phyloP scores from a whole-genome alignment of 1,140 invertebrate species.

The Zaprionus taronus region DNA sequence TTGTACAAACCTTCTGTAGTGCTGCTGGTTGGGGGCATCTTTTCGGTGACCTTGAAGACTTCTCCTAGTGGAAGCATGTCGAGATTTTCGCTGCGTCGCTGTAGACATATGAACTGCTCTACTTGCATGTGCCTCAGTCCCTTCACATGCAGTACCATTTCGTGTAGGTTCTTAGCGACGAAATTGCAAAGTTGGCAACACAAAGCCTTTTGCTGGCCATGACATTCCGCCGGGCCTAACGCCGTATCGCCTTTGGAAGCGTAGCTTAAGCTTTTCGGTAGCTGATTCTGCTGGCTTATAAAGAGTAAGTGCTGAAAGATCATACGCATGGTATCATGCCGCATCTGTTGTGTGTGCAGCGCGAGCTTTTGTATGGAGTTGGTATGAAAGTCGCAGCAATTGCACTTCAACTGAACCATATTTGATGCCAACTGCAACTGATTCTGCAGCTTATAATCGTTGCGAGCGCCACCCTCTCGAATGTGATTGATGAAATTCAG shows the following conservation, averaged over 20 bases:
- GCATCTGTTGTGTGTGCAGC: conserved; percentile 93
- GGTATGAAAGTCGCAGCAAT: conserved; percentile 98
- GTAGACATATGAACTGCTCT: conserved; percentile 96
- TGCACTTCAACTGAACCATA: conserved; percentile 96
- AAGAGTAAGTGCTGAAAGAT: conserved; percentile 94
- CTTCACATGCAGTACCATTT: conserved; percentile 95
- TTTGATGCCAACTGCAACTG: conserved; percentile 68
- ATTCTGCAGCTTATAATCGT: conserved; percentile 98
- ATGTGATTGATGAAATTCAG: conserved; percentile 99
- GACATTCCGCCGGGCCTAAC: conserved; percentile 22
- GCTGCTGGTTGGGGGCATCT: conserved; percentile 13
- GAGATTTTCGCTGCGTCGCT: conserved; percentile 91
- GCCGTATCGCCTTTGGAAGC: conserved; percentile 32
- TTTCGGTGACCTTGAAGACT: conserved; percentile 92
- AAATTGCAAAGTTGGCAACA: conserved; percentile 90
- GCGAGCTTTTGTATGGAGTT: conserved; percentile 98
- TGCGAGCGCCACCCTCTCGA: conserved; percentile 95
- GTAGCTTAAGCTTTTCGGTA: conserved; percentile 6
- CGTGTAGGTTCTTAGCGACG: conserved; percentile 91
- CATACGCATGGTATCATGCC: conserved; percentile 91
- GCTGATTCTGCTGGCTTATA: conserved; percentile 67
- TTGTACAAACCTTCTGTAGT: conserved; percentile 53
- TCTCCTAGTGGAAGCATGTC: conserved; percentile 91
- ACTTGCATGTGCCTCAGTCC: conserved; percentile 96
- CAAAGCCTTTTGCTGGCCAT: conserved; percentile 44